These are phyloP conservation scores for Bombus sibiricus DNA, from an alignment of 1,140 invertebrate genomes.

Conservation along the genomic window DNA sequence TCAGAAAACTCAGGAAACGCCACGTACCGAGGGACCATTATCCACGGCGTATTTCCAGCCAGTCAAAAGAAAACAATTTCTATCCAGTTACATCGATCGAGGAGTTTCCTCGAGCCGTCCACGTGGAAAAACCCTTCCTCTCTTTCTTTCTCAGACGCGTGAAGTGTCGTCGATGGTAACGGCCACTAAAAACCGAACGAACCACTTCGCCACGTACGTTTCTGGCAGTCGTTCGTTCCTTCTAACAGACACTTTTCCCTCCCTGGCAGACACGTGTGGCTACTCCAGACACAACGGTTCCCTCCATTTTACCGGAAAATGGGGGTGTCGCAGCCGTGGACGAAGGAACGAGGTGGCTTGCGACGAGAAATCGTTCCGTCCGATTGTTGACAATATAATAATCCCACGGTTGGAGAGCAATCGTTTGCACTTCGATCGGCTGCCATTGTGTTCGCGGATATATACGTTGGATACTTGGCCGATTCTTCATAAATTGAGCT, in stretches of 20 bases:
- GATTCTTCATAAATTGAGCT: conserved; percentile 24
- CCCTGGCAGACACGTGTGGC: conserved; percentile 6
- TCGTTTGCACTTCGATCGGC: background rate
- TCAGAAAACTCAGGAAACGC: background rate
- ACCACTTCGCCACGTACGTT: conserved; percentile 45
- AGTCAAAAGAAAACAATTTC: conserved; percentile 34
- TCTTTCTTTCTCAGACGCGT: background rate
- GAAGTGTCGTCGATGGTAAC: conserved; percentile 44
- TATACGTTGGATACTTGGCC: background rate
- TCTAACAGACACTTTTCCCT: background rate
- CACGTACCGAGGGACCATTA: background rate
- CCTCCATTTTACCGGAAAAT: conserved; percentile 12
- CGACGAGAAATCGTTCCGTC: conserved; percentile 22
- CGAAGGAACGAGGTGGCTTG: background rate
- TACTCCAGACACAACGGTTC: conserved; percentile 28
- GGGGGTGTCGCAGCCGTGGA: background rate
- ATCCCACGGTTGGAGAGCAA: conserved; percentile 1
- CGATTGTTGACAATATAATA: conserved; percentile 37
- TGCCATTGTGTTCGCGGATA: background rate
- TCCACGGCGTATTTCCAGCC: background rate
- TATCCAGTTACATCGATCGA: conserved; percentile 18
- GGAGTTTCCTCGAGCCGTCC: background rate
- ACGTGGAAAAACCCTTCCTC: conserved; percentile 10
- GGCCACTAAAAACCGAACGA: conserved; percentile 46
- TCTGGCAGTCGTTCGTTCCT: conserved; percentile 30